Base-by-base conservation (phyloP, 2,888 invertebrate species). In the Acrobasis consociella region DNA sequence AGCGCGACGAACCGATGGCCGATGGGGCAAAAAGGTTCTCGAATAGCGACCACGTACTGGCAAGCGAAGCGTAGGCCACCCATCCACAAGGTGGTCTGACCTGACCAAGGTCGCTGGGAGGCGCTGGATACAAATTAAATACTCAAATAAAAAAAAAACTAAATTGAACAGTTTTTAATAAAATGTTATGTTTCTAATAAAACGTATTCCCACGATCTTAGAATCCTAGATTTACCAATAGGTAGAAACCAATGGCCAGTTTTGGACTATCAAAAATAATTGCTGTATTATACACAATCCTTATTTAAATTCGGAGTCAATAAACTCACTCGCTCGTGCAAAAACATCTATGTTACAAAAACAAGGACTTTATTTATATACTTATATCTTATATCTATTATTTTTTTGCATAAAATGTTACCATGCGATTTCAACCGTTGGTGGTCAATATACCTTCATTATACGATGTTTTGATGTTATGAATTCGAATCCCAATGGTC, bases 221-320 rank as follows among this genome's bases (percentile, higher is more conserved):
- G 51, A 22, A 51, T 51, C 51, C 22, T 31, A 51, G 31, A 22
- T 10, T 51, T 51, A 50, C 17, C 15, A 16, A 50, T 1, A 50
- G 9, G 9, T 22, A 51, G 51, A 22, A 38, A 22, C 46, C 49
- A 59, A 58, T 46, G 49, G 37, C 59, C 59, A 31, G 17, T 51
- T 50, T 22, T 13, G 51, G 51, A 22, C 51, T 51, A 51, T 51
- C 51, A 51, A 51, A 51, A 22, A 51, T 51, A 51, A 51, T 51
- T 51, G 51, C 51, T 51, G 22, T 22, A 22, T 51, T 22, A 22
- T 51, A 51, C 11, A 51, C 22, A 22, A 31, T 51, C 31, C 31
- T 22, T 22, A 31, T 51, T 51, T 51, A 17, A 51, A 13, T 51
- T 51, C 22, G 17, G 51, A 31, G 51, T 51, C 51, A 51, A 51